Evolutionary conservation across 2,797 vertebrate genomes (phyloP).

Genomic region (Paratrypauchen microcephalus): DNA sequence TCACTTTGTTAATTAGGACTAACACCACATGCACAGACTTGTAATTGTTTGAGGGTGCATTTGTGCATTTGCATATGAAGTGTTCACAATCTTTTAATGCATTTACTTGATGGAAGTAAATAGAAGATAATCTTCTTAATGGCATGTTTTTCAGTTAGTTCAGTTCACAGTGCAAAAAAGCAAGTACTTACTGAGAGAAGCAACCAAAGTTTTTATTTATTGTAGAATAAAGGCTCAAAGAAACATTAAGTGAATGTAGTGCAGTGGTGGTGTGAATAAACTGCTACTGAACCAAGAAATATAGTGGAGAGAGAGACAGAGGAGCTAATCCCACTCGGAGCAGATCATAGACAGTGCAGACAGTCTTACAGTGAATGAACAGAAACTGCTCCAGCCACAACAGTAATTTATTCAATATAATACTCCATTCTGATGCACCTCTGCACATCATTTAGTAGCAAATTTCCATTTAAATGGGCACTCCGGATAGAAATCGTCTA

Average conservation of each 20-base stretch:
- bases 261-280: constrained; percentile 37
- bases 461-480: constrained; percentile 75
- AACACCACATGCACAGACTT: not conserved
- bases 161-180: not conserved
- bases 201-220: constrained; percentile 19
- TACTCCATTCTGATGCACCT: constrained; percentile 64
- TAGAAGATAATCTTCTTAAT: not conserved
- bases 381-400: constrained; percentile 33
- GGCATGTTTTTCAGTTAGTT: not conserved
- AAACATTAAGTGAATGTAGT: constrained; percentile 37
- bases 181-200: constrained; percentile 1
- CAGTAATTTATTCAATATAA: constrained; percentile 64
- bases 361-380: constrained; percentile 39
- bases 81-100: not conserved
- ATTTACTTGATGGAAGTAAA: not conserved
- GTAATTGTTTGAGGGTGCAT: not conserved
- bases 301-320: constrained; percentile 35
- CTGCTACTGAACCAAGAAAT: constrained; percentile 35
- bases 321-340: constrained; percentile 42
- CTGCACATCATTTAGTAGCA: constrained; percentile 60
- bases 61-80: not conserved
- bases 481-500: constrained; percentile 57
- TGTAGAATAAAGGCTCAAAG: constrained; percentile 25
- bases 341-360: constrained; percentile 45
- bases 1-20: too few relatives aligned